Percentiles rank a stretch among this genome's conserved stretches.
Conservation (phyloP, 2,113 vertebrate genomes). For the Ramphastos sulfuratus region DNA sequence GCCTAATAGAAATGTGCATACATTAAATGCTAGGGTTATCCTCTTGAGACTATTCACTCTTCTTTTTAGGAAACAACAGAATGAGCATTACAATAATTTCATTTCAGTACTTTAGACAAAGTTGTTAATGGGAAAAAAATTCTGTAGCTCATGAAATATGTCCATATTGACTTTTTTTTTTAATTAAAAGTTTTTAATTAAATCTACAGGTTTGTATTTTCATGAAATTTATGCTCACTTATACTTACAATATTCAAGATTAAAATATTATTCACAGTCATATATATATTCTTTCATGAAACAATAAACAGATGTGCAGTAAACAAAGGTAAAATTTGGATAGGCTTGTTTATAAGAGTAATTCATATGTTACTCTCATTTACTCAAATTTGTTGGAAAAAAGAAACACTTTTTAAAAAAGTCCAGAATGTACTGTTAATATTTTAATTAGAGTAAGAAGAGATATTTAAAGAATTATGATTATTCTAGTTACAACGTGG, state of each 20-base stretch:
- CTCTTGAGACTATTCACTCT: not conserved
- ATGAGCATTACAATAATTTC: not conserved
- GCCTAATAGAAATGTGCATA: not conserved
- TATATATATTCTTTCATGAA: not conserved
- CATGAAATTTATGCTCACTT: not conserved
- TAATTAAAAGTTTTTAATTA: not conserved
- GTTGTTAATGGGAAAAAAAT: not conserved
- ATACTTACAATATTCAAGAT: not conserved
- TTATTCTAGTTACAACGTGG: not conserved
- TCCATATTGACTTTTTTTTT: not conserved
- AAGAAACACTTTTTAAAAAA: not conserved
- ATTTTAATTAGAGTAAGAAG: not conserved
- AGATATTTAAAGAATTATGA: not conserved
- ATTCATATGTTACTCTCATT: not conserved
- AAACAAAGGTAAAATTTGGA: not conserved
- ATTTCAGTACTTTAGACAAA: not conserved
- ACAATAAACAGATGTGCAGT: not conserved
- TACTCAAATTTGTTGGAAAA: not conserved
- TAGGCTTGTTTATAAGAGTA: accelerated
- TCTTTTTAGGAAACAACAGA: not conserved
- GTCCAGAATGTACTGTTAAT: not conserved
- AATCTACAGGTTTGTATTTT: not conserved
- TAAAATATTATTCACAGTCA: not conserved
- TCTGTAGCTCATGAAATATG: not conserved
- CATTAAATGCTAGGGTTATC: not conserved